These are phyloP conservation scores for Lepus townsendii DNA, from an alignment of 2,797 vertebrate species.

Conservation along the genomic window DNA sequence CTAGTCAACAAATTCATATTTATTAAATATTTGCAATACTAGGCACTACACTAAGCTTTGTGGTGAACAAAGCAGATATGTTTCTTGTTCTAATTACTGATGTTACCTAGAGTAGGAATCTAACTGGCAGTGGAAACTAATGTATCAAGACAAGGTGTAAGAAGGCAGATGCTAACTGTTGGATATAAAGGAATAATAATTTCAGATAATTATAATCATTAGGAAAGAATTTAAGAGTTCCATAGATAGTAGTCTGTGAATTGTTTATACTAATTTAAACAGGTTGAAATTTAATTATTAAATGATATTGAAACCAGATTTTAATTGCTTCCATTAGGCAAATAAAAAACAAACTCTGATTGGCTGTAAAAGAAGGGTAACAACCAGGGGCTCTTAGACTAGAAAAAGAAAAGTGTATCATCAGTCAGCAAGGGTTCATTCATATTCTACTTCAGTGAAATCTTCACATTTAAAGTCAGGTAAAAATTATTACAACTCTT, in stretches of 20 bases:
- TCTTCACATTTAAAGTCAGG: slow-evolving; percentile 56
- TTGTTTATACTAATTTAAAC: slow-evolving; percentile 75
- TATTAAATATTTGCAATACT: slow-evolving; percentile 45
- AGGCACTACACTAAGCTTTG: not conserved
- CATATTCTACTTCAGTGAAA: slow-evolving; percentile 22
- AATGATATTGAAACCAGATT: slow-evolving; percentile 65
- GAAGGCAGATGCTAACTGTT: slow-evolving; percentile 14
- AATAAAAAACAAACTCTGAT: slow-evolving; percentile 12
- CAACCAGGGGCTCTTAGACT: not conserved
- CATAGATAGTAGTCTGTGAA: slow-evolving; percentile 35
- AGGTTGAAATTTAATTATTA: slow-evolving; percentile 72
- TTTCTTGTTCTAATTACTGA: not conserved
- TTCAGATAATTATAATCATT: slow-evolving; percentile 62
- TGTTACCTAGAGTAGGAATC: not conserved
- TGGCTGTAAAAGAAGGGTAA: not conserved
- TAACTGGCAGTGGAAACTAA: not conserved
- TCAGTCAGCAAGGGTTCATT: slow-evolving; percentile 1
- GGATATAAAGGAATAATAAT: slow-evolving; percentile 23
- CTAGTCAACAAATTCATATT: not conserved
- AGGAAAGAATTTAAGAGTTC: slow-evolving; percentile 55
- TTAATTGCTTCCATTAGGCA: slow-evolving; percentile 68
- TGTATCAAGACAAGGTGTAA: not conserved
- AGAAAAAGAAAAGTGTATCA: not conserved
- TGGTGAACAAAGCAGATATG: not conserved
- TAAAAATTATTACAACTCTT: not conserved